Evolutionary conservation across 2,888 invertebrate species (phyloP), one percentile per base, ranked within the genome.

Genomic region (Schizaphis graminum): DNA sequence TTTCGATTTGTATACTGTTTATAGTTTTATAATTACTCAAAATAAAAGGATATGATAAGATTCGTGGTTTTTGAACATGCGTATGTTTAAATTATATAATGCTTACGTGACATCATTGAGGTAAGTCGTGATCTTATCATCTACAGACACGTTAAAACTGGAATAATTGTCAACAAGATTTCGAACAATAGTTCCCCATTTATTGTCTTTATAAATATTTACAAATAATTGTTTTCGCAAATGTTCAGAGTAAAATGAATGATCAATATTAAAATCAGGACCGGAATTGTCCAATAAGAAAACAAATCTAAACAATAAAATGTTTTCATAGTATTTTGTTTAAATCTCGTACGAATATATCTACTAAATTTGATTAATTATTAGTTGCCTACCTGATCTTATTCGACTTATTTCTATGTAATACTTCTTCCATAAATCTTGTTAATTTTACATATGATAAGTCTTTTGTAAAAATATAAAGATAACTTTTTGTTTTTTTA

Each of bases 151-250:
- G 7, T 47, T 57, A 49, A 21, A 49, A 94, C 21, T 85, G 28
- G 84, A 61, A 57, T 90, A 61, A 57, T 90, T 61, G 10, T n/a
- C 90, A 10, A 90, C 35, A 49, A 94, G 67, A 41, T 86, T 85
- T 61, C 85, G 49, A 28, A 90, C 28, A 53, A 94, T 98, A 1
- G 98, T 97, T 28, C 98, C 98, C 98, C 96, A 98, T 95, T 96
- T 96, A 11, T 97, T 97, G 95, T 97, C 96, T 95, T 97, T 97
- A 95, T 96, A 97, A 87, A 99, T 97, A 95, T 99, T 99, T 88
- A 98, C 96, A 3, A 97, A 97, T 95, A 99, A 96, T 95, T 98
- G 98, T 95, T 97, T 97, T 21, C 97, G 96, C 0, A 97, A 95
- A 95, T 98, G 98, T 7, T 96, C 96, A 49, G 35, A 8, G 11